phyloP scores from a whole-genome alignment of 2,113 vertebrate species.

The Otolemur garnettii region DNA sequence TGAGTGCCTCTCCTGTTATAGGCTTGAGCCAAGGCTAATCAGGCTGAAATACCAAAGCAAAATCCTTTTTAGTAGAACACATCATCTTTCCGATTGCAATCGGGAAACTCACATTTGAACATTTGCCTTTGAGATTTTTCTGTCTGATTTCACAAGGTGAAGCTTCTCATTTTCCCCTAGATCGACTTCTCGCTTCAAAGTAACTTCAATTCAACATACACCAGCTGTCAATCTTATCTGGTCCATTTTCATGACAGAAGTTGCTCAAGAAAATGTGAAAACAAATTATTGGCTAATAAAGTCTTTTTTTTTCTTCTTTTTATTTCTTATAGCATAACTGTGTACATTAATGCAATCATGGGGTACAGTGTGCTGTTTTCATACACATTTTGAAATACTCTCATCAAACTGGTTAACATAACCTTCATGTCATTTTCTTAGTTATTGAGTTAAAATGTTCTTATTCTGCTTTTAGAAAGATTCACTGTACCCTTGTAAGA shows the following conservation, averaged over 20 bases:
- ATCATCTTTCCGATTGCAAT: background rate
- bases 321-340: too few relatives aligned
- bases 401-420: too few relatives aligned
- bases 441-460: too few relatives aligned
- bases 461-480: too few relatives aligned
- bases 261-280: background rate
- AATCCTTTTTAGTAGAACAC: background rate
- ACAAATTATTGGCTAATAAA: too few relatives aligned
- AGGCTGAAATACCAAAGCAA: slow-evolving; percentile 26
- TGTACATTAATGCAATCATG: too few relatives aligned
- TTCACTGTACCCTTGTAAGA: too few relatives aligned
- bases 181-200: background rate
- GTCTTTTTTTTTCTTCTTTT: too few relatives aligned
- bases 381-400: too few relatives aligned
- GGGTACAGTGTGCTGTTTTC: too few relatives aligned
- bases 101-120: slow-evolving; percentile 21
- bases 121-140: background rate
- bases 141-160: background rate
- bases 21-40: background rate
- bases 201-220: background rate
- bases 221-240: background rate
- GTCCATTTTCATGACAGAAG: background rate
- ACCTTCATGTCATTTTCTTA: too few relatives aligned
- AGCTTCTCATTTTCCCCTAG: background rate
- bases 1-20: background rate